Conservation (phyloP, 2,797 vertebrate species). For the Pampus argenteus region DNA sequence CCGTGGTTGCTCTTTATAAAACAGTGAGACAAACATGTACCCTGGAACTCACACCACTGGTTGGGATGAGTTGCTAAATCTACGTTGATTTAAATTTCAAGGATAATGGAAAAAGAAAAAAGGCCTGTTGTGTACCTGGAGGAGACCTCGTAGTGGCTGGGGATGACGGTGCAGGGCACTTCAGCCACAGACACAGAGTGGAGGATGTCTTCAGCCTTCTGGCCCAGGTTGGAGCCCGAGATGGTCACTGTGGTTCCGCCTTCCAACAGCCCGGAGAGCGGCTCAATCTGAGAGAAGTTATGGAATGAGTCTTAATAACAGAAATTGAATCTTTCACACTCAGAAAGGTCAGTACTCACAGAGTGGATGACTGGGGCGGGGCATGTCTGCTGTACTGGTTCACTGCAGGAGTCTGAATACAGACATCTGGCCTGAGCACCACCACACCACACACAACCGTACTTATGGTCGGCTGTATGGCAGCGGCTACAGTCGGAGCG, state of each 20-base stretch:
- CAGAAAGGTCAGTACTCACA: conserved; percentile 83
- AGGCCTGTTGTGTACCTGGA: conserved; percentile 86
- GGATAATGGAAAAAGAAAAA: not conserved
- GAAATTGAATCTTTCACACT: not conserved
- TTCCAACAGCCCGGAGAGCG: conserved; percentile 92
- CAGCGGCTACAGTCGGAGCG: conserved; percentile 95
- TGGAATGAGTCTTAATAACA: not conserved
- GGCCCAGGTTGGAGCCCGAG: conserved; percentile 96
- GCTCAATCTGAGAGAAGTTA: conserved; percentile 87
- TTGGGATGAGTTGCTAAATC: not conserved
- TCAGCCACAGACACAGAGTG: conserved; percentile 91
- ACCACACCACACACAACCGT: conserved; percentile 95
- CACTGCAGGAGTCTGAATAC: conserved; percentile 88
- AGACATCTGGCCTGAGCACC: conserved; percentile 86
- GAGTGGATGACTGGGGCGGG: conserved; percentile 93
- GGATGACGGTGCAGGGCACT: conserved; percentile 89
- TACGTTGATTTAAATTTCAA: not conserved
- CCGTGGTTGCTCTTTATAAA: not conserved
- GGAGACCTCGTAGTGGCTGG: conserved; percentile 92
- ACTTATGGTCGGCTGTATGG: conserved; percentile 90
- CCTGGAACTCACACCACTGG: no score
- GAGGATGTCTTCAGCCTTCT: conserved; percentile 92
- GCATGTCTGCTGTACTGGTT: conserved; percentile 87
- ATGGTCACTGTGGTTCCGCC: conserved; percentile 94
- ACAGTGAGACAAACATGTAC: no score